Conservation (phyloP, 2,888 invertebrate species). For the Coelinius sp. region DNA sequence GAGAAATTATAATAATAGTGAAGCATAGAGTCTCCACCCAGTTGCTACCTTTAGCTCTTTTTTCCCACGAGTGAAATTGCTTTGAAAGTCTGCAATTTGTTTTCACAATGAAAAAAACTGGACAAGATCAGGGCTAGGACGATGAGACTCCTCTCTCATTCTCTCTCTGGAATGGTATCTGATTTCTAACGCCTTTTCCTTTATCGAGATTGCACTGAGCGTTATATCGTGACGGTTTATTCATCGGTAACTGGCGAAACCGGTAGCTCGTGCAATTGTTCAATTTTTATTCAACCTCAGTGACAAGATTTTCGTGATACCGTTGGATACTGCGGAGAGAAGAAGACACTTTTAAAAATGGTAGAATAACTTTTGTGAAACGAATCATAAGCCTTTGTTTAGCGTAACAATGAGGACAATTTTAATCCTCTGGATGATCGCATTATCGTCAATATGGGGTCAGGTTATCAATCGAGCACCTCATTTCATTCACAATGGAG, state of each 20-base stretch:
- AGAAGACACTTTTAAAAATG: conserved; percentile 22
- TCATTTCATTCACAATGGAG: conserved; percentile 83
- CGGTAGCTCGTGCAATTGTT: too few species aligned
- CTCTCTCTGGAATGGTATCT: conserved; percentile 52
- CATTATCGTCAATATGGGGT: conserved; percentile 56
- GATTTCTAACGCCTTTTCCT: conserved; percentile 64
- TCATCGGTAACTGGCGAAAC: conserved; percentile 31
- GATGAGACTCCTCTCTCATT: conserved; percentile 16
- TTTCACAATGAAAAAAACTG: conserved; percentile 3
- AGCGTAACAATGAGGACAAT: conserved; percentile 60
- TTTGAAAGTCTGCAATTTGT: conserved; percentile 16
- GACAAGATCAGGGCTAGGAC: conserved; percentile 3
- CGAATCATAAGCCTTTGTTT: background rate
- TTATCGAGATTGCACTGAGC: conserved; percentile 27
- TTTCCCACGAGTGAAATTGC: conserved; percentile 19
- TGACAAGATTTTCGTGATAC: too few species aligned
- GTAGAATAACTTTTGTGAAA: background rate
- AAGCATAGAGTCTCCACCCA: background rate
- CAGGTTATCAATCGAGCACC: conserved; percentile 81
- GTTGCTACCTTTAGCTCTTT: background rate
- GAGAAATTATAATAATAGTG: conserved; percentile 1
- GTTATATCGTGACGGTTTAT: too few species aligned
- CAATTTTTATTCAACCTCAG: too few species aligned
- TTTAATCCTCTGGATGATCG: conserved; percentile 53
- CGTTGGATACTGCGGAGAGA: background rate